Conservation (phyloP, 1,140 invertebrate genomes). For the Latrodectus geometricus region DNA sequence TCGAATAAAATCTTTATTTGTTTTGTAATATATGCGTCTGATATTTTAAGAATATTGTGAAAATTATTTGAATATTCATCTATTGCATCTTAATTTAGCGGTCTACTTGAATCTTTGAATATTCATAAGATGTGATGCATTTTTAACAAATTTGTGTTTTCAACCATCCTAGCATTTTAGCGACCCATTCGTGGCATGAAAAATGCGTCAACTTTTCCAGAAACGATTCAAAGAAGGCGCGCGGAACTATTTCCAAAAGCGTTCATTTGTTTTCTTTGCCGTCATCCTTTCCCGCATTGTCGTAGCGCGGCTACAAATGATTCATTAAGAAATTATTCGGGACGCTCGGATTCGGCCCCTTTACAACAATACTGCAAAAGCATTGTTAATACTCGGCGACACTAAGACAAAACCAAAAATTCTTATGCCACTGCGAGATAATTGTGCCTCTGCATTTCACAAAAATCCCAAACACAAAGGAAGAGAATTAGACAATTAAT, state of each 20-base stretch:
- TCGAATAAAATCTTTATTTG: too few relatives aligned
- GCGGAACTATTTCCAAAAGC: background rate
- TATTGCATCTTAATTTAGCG: too few relatives aligned
- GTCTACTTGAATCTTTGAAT: too few relatives aligned
- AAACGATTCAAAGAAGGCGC: slow-evolving; percentile 1
- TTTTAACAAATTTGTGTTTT: too few relatives aligned
- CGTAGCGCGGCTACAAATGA: slow-evolving; percentile 20
- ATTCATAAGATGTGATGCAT: too few relatives aligned
- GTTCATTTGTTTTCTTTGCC: slow-evolving; percentile 2
- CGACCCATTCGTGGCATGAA: background rate
- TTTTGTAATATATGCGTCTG: too few relatives aligned
- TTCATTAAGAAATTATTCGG: slow-evolving; percentile 56
- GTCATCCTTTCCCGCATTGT: background rate
- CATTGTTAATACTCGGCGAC: background rate
- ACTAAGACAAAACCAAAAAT: background rate
- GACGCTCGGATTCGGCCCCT: background rate
- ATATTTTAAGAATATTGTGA: too few relatives aligned
- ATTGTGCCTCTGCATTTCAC: slow-evolving; percentile 26
- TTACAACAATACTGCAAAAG: background rate
- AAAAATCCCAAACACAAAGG: slow-evolving; percentile 36
- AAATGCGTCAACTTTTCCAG: slow-evolving; percentile 15
- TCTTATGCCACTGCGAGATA: slow-evolving; percentile 33
- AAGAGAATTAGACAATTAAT: slow-evolving; percentile 38
- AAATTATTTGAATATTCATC: too few relatives aligned
- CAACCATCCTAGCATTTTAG: too few relatives aligned